These are phyloP conservation scores for Tetheella fluctuosa DNA, from an alignment of 2,888 invertebrate genomes.

Conservation along the genomic window DNA sequence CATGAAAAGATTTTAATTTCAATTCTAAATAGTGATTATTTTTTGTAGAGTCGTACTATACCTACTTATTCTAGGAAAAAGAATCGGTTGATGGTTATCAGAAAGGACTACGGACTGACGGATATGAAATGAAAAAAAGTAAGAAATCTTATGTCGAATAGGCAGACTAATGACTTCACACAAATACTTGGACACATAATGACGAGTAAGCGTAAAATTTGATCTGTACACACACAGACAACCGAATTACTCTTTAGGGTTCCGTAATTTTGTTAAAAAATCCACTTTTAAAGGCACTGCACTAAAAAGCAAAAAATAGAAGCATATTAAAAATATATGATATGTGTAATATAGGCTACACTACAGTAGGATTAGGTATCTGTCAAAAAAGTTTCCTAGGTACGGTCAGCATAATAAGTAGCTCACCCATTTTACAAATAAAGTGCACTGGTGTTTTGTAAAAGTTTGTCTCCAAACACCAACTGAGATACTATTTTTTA, in stretches of 20 bases:
- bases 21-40: not conserved
- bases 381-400: no score
- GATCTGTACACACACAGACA: slow-evolving; percentile 50
- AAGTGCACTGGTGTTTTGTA: no score
- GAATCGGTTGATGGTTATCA: slow-evolving; percentile 17
- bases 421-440: no score
- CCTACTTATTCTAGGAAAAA: not conserved
- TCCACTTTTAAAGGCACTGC: no score
- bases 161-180: slow-evolving; percentile 59
- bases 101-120: slow-evolving; percentile 24
- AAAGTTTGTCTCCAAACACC: no score
- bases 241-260: slow-evolving; percentile 40
- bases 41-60: not conserved
- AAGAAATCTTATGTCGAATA: slow-evolving; percentile 44
- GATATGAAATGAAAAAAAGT: slow-evolving; percentile 37
- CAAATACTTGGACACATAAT: slow-evolving; percentile 59
- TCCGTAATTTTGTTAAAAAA: slow-evolving; percentile 20
- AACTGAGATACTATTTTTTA: no score
- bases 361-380: not conserved
- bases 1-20: not conserved
- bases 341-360: not conserved
- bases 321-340: no score
- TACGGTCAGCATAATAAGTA: no score
- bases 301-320: no score
- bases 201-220: slow-evolving; percentile 61